Evolutionary conservation across 2,797 vertebrate species (phyloP).

Genomic region (Galaxias olidus): DNA sequence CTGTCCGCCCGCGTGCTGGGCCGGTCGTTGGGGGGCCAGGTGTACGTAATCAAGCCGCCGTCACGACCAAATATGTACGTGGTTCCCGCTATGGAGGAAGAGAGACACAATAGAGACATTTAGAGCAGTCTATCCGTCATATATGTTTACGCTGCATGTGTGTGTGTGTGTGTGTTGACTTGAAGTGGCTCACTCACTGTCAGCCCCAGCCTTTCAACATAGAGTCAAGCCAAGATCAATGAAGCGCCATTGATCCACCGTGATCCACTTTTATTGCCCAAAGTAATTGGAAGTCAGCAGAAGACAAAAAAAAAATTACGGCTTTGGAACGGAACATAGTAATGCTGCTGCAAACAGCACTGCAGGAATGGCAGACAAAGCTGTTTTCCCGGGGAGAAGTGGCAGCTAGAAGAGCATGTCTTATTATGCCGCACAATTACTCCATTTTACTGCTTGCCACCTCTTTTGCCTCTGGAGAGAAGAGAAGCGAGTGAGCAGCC

Average conservation of each 20-base stretch:
- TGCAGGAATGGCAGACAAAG: conserved; percentile 37
- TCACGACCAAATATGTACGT: conserved; percentile 98
- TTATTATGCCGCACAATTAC: conserved; percentile 50
- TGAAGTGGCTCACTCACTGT: conserved; percentile 26
- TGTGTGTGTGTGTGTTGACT: no score
- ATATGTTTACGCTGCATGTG: neutral
- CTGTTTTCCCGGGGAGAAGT: conserved; percentile 39
- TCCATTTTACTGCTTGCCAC: conserved; percentile 47
- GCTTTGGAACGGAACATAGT: no score
- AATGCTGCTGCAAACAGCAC: conserved; percentile 4
- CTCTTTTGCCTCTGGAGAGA: conserved; percentile 39
- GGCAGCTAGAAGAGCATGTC: conserved; percentile 46
- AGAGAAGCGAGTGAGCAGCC: conserved; percentile 24
- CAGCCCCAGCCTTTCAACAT: conserved; percentile 51
- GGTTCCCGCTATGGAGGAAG: conserved; percentile 84
- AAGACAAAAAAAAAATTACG: no score
- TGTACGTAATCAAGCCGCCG: conserved; percentile 96
- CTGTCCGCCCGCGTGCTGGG: conserved; percentile 96
- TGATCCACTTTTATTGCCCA: conserved; percentile 52
- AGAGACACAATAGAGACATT: conserved; percentile 2
- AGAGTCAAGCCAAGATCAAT: conserved; percentile 31
- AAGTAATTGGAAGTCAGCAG: conserved; percentile 43
- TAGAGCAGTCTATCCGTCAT: conserved; percentile 19
- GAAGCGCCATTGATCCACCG: conserved; percentile 26
- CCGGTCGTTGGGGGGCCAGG: conserved; percentile 96